Evolutionary conservation across 2,888 invertebrate species (phyloP), one percentile per base, ranked within the genome.

Genomic region (Mythimna lalbum): DNA sequence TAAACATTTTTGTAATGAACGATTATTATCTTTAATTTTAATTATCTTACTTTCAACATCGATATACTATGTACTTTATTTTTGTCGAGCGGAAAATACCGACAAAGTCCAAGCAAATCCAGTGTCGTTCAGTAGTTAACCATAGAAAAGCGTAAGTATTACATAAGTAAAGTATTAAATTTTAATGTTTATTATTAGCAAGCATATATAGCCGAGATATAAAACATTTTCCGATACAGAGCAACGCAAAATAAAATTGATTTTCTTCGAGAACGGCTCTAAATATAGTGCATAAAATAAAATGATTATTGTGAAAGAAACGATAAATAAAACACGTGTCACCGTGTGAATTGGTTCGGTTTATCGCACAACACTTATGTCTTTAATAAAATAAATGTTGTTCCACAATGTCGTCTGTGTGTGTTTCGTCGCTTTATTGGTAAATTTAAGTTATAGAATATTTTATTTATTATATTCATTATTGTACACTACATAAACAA

Each of bases 331-430:
- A 80, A 81, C 23, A 50, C 50, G 68, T 55, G 61, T 21, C 47
- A 39, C 55, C 47, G 62, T 63, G 63, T 63, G 83, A 83, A 78
- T 80, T 76, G 77, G 82, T 80, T 74, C 62, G 50, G 75, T 79
- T 82, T 73, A 69, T 73, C 59, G 64, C 47, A 59, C n/a, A 66
- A 75, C 68, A 56, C 17, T 59, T 19, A 56, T 39, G 56, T 9
- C 56, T 80, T 69, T 73, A 70, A 65, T 69, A 80, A 76, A 83
- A 82, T 84, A 90, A 90, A 91, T 92, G 93, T 89, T 78, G 86
- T 74, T 85, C 73, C 82, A 83, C 69, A 71, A 76, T 71, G 85
- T 73, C 69, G 71, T 74, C 70, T 76, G 80, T 71, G 70, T 84
- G 80, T 78, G 85, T 73, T 79, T 89, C 49, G 60, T 83, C 50